Evolutionary conservation across 2,113 vertebrate species (phyloP).

Genomic region (Lucifuga dentata): DNA sequence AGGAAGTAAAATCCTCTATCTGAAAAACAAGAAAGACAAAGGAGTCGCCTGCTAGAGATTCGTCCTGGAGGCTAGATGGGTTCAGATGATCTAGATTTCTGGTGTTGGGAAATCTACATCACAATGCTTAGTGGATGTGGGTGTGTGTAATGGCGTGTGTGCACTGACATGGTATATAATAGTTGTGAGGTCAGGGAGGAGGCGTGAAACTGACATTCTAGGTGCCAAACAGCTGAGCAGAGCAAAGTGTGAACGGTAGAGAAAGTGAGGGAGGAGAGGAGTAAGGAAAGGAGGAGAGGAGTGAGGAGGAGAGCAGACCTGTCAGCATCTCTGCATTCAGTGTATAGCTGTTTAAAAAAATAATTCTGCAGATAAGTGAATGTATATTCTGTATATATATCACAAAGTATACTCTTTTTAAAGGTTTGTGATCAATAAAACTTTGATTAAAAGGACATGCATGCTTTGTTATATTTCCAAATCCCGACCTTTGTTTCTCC

Average conservation of each 20-base stretch:
- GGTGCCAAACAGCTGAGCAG: conserved; percentile 59
- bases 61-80: conserved; percentile 6
- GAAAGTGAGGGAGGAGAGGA: background rate
- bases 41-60: conserved; percentile 19
- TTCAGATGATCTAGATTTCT: conserved; percentile 25
- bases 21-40: conserved; percentile 1
- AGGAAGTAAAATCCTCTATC: background rate
- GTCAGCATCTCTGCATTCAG: conserved; percentile 48
- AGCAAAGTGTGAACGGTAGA: conserved; percentile 17
- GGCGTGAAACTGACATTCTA: conserved; percentile 53
- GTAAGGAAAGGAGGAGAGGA: background rate
- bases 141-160: background rate
- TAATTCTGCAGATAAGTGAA: no score
- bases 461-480: background rate
- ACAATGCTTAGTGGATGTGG: conserved; percentile 14
- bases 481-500: conserved; percentile 1
- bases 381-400: no score
- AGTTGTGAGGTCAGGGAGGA: conserved; percentile 38
- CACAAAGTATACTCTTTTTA: background rate
- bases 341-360: background rate
- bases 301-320: conserved; percentile 29
- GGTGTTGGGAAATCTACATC: conserved; percentile 34
- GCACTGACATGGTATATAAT: conserved; percentile 37
- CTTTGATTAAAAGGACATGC: background rate
- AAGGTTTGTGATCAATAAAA: conserved; percentile 40